Base-by-base conservation (phyloP, 1,140 invertebrate species). In the Solen grandis region DNA sequence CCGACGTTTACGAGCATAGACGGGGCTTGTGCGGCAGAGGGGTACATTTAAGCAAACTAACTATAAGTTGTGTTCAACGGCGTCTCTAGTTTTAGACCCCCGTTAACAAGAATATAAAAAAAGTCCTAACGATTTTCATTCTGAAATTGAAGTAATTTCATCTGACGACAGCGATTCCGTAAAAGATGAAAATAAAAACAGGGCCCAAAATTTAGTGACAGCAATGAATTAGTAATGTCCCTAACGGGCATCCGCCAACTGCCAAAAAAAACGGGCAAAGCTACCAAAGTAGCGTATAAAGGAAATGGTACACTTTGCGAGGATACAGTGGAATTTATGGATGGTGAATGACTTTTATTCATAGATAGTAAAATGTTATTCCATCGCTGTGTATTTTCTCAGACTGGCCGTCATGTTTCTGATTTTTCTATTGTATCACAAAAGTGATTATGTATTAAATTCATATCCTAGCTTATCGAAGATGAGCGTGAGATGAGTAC, bases 241-340 rank as follows among this genome's bases (percentile, higher is more conserved):
- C 27, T 19, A 19, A n/a, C n/a, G n/a, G n/a, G n/a, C n/a, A n/a
- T n/a, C n/a, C 31, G 5, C 62, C 25, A 46, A 72, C 13, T 35
- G 25, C n/a, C 16, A 22, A 25, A 25, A 1, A 14, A 33, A 74
- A 74, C 29, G 70, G 70, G 22, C 25, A n/a, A 35, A 52, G 29
- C 31, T 33, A 46, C 38, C 22, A 50, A 59, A 27, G 74, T 66
- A 36, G 52, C 35, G 33, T 70, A 50, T 50, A 70, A 46, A 38
- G 60, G 76, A 70, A 60, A 36, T 41, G 65, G 65, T 14, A 69
- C 76, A 5, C 46, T 22, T 16, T 60, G 65, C 25, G 76, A 79
- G 2, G 76, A 69, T 50, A 60, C 14, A n/a, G 70, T 79, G 22
- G 76, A 79, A 31, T 79, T 54, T 70, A 41, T 70, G 5, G 76